Conservation (phyloP, 1,140 invertebrate species). For the Ceratoteleas bidentatus region DNA sequence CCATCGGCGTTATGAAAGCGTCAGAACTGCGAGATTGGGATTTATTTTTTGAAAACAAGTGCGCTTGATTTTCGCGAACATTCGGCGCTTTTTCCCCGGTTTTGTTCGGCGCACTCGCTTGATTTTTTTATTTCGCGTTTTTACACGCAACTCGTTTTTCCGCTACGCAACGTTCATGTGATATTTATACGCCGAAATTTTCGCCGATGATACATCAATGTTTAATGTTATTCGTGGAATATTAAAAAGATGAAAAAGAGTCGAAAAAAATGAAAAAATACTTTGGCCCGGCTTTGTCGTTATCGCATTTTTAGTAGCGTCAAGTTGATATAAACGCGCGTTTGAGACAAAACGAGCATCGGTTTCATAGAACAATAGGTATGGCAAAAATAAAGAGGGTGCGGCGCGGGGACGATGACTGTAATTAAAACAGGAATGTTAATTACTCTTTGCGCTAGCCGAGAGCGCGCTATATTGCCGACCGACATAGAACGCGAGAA, state of each 20-base stretch:
- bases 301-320: slow-evolving; percentile 29
- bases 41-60: slow-evolving; percentile 62
- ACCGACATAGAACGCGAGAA: slow-evolving; percentile 43
- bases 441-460: slow-evolving; percentile 80
- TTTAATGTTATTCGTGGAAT: slow-evolving; percentile 24
- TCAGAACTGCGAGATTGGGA: slow-evolving; percentile 47
- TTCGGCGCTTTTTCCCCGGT: slow-evolving; percentile 5
- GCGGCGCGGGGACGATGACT: slow-evolving; percentile 63
- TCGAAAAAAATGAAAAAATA: slow-evolving; percentile 6
- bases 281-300: slow-evolving; percentile 24
- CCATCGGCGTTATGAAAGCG: slow-evolving; percentile 49
- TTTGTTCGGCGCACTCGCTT: not conserved
- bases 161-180: slow-evolving; percentile 6
- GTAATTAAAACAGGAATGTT: slow-evolving; percentile 82
- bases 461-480: slow-evolving; percentile 77
- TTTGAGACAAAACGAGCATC: slow-evolving; percentile 57
- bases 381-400: slow-evolving; percentile 74
- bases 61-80: slow-evolving; percentile 50
- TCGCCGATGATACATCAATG: slow-evolving; percentile 40
- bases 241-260: slow-evolving; percentile 10
- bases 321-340: slow-evolving; percentile 45
- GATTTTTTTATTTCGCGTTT: slow-evolving; percentile 12
- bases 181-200: slow-evolving; percentile 45
- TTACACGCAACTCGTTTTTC: slow-evolving; percentile 13
- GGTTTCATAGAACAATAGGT: slow-evolving; percentile 72